Conservation (phyloP, 1,140 invertebrate genomes). For the Gryllus bimaculatus region DNA sequence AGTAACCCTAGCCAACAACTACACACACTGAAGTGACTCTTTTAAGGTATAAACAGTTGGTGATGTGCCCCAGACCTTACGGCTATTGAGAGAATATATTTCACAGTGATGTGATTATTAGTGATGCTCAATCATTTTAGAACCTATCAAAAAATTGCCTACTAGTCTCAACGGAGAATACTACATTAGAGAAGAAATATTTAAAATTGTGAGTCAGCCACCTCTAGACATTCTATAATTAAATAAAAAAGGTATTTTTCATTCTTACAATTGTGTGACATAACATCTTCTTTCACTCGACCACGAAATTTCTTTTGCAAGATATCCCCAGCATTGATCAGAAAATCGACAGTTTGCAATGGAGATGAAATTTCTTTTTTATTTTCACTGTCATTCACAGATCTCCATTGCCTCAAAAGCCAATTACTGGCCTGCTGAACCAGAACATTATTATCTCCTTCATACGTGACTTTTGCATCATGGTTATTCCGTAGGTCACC, state of each 20-base stretch:
- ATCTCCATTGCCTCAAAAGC: slow-evolving; percentile 56
- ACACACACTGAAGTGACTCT: no score
- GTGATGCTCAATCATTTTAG: neutral
- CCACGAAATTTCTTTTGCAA: slow-evolving; percentile 40
- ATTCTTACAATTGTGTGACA: slow-evolving; percentile 26
- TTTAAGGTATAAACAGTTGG: no score
- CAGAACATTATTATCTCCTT: slow-evolving; percentile 93
- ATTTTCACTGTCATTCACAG: slow-evolving; percentile 31
- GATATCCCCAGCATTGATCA: slow-evolving; percentile 42
- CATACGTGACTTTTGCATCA: slow-evolving; percentile 89
- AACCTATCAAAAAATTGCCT: neutral
- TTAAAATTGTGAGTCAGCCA: neutral
- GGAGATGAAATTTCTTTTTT: slow-evolving; percentile 42
- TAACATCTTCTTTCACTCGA: slow-evolving; percentile 35
- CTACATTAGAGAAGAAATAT: neutral
- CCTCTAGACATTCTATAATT: neutral
- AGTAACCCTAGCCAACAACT: no score
- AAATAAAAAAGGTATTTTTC: neutral
- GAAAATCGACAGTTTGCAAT: slow-evolving; percentile 50
- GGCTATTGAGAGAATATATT: neutral
- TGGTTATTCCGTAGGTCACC: slow-evolving; percentile 78
- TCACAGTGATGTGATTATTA: neutral
- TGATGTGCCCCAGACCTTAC: no score
- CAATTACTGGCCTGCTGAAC: slow-evolving; percentile 91
- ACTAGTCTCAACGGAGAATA: neutral